These are phyloP conservation scores for Drosophila paucipuncta DNA, from an alignment of 2,888 invertebrate genomes.

Conservation along the genomic window DNA sequence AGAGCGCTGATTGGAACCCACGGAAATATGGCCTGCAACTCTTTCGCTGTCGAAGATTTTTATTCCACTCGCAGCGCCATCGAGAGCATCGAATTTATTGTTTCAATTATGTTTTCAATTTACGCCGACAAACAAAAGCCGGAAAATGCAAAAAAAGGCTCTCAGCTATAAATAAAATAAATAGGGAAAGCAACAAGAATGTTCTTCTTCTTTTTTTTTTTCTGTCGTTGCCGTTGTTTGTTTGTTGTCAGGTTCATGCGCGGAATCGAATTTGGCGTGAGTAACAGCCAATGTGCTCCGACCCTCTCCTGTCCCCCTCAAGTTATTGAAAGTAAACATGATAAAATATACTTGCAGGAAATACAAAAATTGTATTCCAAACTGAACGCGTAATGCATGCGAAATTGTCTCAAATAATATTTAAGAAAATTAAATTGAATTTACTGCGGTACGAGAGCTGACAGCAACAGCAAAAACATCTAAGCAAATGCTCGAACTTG, in stretches of 20 bases:
- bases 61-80: conserved; percentile 3
- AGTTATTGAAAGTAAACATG: conserved; percentile 82
- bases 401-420: conserved; percentile 82
- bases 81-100: conserved; percentile 69
- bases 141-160: conserved; percentile 66
- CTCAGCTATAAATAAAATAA: conserved; percentile 80
- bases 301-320: conserved; percentile 13
- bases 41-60: conserved; percentile 44
- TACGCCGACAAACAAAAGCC: conserved; percentile 79
- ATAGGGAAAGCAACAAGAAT: conserved; percentile 69
- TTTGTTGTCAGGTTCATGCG: conserved; percentile 71
- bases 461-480: conserved; percentile 6
- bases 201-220: conserved; percentile 15
- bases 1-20: conserved; percentile 24
- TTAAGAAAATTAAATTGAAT: conserved; percentile 82
- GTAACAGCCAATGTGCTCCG: conserved; percentile 3
- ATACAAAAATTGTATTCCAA: conserved; percentile 68
- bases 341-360: conserved; percentile 68
- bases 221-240: conserved; percentile 36
- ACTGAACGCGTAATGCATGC: conserved; percentile 69
- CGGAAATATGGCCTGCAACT: conserved; percentile 47
- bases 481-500: not conserved
- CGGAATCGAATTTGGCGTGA: conserved; percentile 59
- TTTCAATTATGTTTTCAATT: conserved; percentile 82
- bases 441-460: conserved; percentile 54